These are phyloP conservation scores for Cephus cinctus DNA, from an alignment of 1,140 invertebrate species.

Conservation along the genomic window DNA sequence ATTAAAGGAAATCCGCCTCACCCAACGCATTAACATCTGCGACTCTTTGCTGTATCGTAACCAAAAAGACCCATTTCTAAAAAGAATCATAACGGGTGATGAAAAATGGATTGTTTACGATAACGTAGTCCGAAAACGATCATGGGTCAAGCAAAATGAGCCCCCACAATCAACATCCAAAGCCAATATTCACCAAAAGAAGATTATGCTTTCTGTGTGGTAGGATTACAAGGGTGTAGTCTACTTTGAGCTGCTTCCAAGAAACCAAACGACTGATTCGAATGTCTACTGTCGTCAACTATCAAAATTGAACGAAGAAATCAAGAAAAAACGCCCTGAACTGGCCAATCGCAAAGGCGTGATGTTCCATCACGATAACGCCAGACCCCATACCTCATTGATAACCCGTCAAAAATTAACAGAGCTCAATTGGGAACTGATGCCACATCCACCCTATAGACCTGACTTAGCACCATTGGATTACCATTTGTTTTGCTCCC, in stretches of 20 bases:
- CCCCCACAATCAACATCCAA: slow-evolving; percentile 11
- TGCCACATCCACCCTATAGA: slow-evolving; percentile 18
- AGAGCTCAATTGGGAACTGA: slow-evolving; percentile 16
- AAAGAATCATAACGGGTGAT: slow-evolving; percentile 12
- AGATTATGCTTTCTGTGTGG: slow-evolving; percentile 21
- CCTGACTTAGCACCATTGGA: slow-evolving; percentile 14
- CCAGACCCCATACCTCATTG: slow-evolving; percentile 5
- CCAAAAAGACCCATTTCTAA: slow-evolving; percentile 11
- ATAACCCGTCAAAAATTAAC: slow-evolving; percentile 16
- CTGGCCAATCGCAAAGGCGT: no score
- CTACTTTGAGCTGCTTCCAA: slow-evolving; percentile 24
- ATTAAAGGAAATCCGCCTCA: slow-evolving; percentile 10
- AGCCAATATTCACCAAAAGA: not conserved
- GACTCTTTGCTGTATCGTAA: slow-evolving; percentile 14
- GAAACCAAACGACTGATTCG: slow-evolving; percentile 26
- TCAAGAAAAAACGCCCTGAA: slow-evolving; percentile 3
- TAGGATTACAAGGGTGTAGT: slow-evolving; percentile 20
- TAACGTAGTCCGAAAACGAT: slow-evolving; percentile 12
- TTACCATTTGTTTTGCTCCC: slow-evolving; percentile 15
- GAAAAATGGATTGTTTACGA: slow-evolving; percentile 16
- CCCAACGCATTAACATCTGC: slow-evolving; percentile 9
- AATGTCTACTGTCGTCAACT: slow-evolving; percentile 3
- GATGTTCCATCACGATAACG: slow-evolving; percentile 11
- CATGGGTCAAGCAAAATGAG: slow-evolving; percentile 12
- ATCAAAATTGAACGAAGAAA: slow-evolving; percentile 1